phyloP scores from a whole-genome alignment of 1,140 invertebrate species.

The Scaptomyza montana region DNA sequence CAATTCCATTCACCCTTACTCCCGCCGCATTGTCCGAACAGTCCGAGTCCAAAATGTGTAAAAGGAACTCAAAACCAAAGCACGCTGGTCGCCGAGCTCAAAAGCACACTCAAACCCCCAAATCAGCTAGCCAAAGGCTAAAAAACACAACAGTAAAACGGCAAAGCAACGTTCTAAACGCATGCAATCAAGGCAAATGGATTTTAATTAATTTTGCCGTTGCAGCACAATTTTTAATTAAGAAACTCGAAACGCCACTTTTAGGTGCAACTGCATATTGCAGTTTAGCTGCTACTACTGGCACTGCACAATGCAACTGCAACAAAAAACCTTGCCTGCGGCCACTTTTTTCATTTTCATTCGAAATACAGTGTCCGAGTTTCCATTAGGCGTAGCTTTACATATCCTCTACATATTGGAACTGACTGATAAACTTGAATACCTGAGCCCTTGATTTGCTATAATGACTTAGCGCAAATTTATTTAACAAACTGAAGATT shows the following conservation, averaged over 20 bases:
- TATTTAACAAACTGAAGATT: too few relatives aligned
- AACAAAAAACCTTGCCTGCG: slow-evolving; percentile 6
- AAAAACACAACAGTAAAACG: neutral
- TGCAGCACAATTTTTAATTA: slow-evolving; percentile 71
- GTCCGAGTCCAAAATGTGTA: neutral
- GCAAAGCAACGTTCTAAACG: slow-evolving; percentile 15
- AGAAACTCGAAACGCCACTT: slow-evolving; percentile 60
- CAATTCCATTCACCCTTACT: neutral
- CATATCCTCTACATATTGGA: too few relatives aligned
- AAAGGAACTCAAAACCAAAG: slow-evolving; percentile 5
- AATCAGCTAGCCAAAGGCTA: slow-evolving; percentile 10
- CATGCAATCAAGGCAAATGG: slow-evolving; percentile 69
- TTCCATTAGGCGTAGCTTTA: neutral
- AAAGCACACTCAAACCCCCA: slow-evolving; percentile 12
- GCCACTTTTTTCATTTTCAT: neutral
- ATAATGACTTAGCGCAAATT: too few relatives aligned
- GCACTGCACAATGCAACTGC: neutral
- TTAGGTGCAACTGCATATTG: slow-evolving; percentile 15
- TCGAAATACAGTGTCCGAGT: neutral
- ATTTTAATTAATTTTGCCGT: slow-evolving; percentile 75
- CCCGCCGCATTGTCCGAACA: neutral
- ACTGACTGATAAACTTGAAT: too few relatives aligned
- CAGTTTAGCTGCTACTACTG: neutral
- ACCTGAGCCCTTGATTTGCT: too few relatives aligned
- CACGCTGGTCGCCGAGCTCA: too few relatives aligned